A percentile compares a stretch with the other conserved stretches of the same genome.
These are phyloP conservation scores for Gila robusta DNA, from an alignment of 2,797 vertebrate species.

Conservation along the genomic window DNA sequence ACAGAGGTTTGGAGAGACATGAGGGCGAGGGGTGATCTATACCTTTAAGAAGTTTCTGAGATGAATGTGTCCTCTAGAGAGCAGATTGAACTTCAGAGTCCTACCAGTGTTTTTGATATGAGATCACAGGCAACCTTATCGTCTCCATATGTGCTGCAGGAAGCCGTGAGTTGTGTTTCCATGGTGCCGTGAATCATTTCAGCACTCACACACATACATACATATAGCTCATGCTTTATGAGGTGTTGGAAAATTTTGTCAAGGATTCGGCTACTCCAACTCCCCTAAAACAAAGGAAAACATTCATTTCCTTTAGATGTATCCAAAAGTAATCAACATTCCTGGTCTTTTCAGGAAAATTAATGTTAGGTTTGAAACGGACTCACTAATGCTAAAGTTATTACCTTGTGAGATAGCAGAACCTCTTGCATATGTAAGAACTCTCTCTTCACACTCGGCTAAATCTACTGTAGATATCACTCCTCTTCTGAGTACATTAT, in stretches of 20 bases:
- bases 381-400: background rate
- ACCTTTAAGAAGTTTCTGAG: slow-evolving; percentile 24
- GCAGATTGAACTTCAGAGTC: slow-evolving; percentile 31
- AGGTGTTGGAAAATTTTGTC: slow-evolving; percentile 42
- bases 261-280: slow-evolving; percentile 28
- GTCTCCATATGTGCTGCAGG: slow-evolving; percentile 53
- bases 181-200: slow-evolving; percentile 53
- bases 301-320: slow-evolving; percentile 10
- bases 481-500: background rate
- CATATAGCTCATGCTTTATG: slow-evolving; percentile 43
- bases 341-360: background rate
- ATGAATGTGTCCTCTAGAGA: slow-evolving; percentile 34
- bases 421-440: background rate
- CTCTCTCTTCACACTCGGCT: background rate
- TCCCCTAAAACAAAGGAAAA: slow-evolving; percentile 18
- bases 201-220: slow-evolving; percentile 21
- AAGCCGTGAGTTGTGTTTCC: slow-evolving; percentile 51
- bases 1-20: background rate
- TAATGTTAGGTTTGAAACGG: background rate
- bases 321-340: slow-evolving; percentile 18
- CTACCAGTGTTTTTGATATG: slow-evolving; percentile 47
- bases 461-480: background rate
- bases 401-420: background rate
- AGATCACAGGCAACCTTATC: slow-evolving; percentile 56
- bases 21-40: slow-evolving; percentile 9